Base-by-base conservation (phyloP, 2,888 invertebrate species). In the Hyposoter didymator region DNA sequence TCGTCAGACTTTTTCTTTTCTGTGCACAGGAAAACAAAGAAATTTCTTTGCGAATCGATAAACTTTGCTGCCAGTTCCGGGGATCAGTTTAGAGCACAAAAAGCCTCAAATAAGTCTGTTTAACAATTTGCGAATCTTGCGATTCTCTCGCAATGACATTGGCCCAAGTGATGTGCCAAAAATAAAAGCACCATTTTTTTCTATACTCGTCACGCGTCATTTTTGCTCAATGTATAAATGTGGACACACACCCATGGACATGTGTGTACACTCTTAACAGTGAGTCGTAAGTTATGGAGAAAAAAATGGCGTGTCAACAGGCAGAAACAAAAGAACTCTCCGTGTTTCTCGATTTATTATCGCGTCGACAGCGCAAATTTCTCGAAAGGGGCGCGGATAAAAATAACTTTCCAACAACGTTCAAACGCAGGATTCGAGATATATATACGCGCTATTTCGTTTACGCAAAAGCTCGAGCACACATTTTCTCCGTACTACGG, bases 311-410 rank as follows among this genome's bases (percentile, higher is more conserved):
- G 82, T 72, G 79, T 82, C 82, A 72, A 83, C 82, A 70, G 19
- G 19, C 72, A 72, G 73, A 79, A 85, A 85, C 85, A 85, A 85
- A 85, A 86, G 85, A 86, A 85, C n/a, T 76, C 52, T 66, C 45
- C 79, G 55, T 73, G 74, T 52, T 76, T 76, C 55, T 66, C 85
- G 83, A 85, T 79, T 85, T 85, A 85, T 85, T 76, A 83, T 78
- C 83, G 72, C 64, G 73, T 83, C 83, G 78, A 83, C 73, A 32
- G 55, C 43, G 83, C 70, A 52, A 80, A 73, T 43, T 79, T 62
- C 79, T 75, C 78, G 45, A 62, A 55, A 70, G 83, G 85, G 79
- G 75, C 45, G 75, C 45, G 76, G 83, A 80, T 85, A 85, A 85
- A 85, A 83, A 85, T 85, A 85, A 83, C 85, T 85, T 67, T 52